These are phyloP conservation scores for Gymnocheta viridis DNA, from an alignment of 2,888 invertebrate genomes.

Conservation along the genomic window DNA sequence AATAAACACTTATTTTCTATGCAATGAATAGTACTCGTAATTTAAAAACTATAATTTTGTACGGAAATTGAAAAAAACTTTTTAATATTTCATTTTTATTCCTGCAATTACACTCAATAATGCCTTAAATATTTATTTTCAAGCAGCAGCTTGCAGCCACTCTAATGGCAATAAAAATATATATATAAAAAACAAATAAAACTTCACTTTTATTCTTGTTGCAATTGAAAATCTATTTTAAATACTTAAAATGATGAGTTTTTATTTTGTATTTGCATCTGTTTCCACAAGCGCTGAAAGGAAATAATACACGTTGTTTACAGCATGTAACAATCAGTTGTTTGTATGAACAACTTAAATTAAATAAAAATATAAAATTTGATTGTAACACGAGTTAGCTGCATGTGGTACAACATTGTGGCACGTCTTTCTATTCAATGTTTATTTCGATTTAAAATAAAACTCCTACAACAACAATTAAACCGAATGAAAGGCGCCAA, in stretches of 20 bases:
- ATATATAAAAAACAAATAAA: conserved; percentile 27
- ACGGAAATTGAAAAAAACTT: too few relatives aligned
- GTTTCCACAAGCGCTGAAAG: conserved; percentile 2
- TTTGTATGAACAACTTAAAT: conserved; percentile 22
- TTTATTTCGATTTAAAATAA: conserved; percentile 49
- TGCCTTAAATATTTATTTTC: background rate
- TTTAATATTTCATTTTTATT: too few relatives aligned
- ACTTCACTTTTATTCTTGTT: conserved; percentile 4
- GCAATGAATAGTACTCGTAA: too few relatives aligned
- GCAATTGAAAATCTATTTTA: conserved; percentile 37
- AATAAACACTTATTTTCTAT: too few relatives aligned
- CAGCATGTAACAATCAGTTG: conserved; percentile 44
- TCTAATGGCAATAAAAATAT: background rate
- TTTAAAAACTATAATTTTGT: too few relatives aligned
- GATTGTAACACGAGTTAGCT: background rate
- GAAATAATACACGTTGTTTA: conserved; percentile 33
- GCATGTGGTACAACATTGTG: conserved; percentile 52
- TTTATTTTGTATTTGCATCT: conserved; percentile 2
- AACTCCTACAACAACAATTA: conserved; percentile 39
- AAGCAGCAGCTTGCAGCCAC: background rate
- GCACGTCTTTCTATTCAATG: conserved; percentile 42
- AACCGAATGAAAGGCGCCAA: conserved; percentile 47
- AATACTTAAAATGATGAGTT: background rate
- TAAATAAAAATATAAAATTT: conserved; percentile 35
- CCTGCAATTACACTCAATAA: background rate